A percentile compares a stretch with the other conserved stretches of the same genome.
Conservation (phyloP, 1,140 invertebrate genomes). For the Pissodes strobi region DNA sequence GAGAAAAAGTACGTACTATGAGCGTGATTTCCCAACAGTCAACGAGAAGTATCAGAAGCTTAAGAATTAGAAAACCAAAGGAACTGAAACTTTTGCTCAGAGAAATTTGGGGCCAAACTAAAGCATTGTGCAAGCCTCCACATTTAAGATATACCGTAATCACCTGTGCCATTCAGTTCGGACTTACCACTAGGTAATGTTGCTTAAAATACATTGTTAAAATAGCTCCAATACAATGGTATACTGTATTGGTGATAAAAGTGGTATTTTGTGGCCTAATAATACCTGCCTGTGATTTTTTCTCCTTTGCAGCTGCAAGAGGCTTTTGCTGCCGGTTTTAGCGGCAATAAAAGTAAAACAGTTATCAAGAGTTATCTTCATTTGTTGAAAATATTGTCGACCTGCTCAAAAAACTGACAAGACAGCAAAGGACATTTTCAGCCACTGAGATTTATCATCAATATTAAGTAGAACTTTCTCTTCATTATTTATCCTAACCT, state of each 20-base stretch:
- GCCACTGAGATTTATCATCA: too few species aligned
- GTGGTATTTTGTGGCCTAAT: background rate
- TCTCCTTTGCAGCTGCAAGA: too few species aligned
- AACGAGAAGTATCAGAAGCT: conserved; percentile 61
- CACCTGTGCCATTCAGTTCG: conserved; percentile 74
- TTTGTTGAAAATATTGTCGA: too few species aligned
- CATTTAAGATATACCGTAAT: conserved; percentile 72
- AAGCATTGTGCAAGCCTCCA: conserved; percentile 68
- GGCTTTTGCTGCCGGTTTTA: too few species aligned
- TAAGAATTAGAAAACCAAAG: conserved; percentile 68
- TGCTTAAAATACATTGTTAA: too few species aligned
- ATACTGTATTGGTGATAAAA: background rate
- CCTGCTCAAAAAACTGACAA: too few species aligned
- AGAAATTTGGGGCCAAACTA: conserved; percentile 71
- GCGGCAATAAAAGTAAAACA: too few species aligned
- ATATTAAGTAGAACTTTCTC: too few species aligned
- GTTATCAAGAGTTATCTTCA: too few species aligned
- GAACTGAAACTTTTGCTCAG: conserved; percentile 66
- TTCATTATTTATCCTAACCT: too few species aligned
- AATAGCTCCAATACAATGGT: background rate
- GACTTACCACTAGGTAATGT: conserved; percentile 69
- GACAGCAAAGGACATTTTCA: too few species aligned
- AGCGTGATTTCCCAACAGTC: conserved; percentile 64
- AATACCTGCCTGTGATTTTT: too few species aligned
- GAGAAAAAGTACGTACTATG: conserved; percentile 68